Percentiles rank a stretch among this genome's conserved stretches.
phyloP scores from a whole-genome alignment of 2,113 vertebrate genomes.

The Globicephala melas region DNA sequence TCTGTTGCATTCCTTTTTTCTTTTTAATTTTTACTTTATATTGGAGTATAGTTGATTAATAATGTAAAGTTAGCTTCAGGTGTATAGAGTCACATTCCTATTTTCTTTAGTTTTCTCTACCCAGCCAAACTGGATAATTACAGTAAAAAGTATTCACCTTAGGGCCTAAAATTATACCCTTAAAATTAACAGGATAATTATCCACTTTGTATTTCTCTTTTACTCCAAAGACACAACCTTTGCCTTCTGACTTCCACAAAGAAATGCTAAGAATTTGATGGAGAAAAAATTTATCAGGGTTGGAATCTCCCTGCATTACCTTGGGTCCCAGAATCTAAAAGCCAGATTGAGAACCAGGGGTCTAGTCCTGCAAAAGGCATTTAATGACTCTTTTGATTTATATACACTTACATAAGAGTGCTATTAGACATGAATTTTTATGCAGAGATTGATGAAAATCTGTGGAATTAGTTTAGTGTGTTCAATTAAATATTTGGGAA shows the following conservation, averaged over 20 bases:
- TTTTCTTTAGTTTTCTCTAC: conserved; percentile 63
- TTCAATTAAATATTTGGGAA: conserved; percentile 25
- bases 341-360: not conserved
- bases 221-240: conserved; percentile 52
- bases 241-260: conserved; percentile 38
- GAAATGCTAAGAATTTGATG: conserved; percentile 40
- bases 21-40: not conserved
- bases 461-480: not conserved
- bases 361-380: not conserved
- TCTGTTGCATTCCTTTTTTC: not conserved
- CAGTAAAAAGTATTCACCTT: conserved; percentile 48
- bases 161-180: conserved; percentile 53
- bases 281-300: not conserved
- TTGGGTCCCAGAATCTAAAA: not conserved
- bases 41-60: not conserved
- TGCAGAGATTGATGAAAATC: not conserved
- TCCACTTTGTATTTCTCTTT: conserved; percentile 41
- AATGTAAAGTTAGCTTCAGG: not conserved
- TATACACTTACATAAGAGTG: not conserved
- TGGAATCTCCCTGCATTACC: not conserved
- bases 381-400: not conserved
- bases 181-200: conserved; percentile 73
- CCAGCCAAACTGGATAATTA: conserved; percentile 38
- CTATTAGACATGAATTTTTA: conserved; percentile 1
- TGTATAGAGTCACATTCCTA: not conserved